phyloP scores from a whole-genome alignment of 2,888 invertebrate genomes.

The Mactromeris polynyma region DNA sequence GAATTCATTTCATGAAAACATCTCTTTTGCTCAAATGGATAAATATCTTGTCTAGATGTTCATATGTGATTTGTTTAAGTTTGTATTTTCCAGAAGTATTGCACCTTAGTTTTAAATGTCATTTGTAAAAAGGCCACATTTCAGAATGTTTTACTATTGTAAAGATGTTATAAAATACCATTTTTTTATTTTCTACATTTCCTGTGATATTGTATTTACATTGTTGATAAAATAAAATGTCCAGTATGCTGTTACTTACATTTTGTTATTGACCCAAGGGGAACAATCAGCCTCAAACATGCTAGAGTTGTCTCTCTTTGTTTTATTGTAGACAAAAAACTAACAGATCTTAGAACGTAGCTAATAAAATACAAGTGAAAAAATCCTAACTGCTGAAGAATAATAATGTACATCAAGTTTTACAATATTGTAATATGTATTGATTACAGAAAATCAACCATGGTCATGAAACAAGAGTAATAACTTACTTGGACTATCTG shows the following conservation, averaged over 20 bases:
- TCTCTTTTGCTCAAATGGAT: no score
- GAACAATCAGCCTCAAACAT: neutral
- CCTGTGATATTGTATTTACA: neutral
- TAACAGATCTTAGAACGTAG: no score
- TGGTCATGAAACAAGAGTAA: no score
- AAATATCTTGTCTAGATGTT: neutral
- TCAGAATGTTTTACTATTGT: neutral
- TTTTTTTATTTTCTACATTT: neutral
- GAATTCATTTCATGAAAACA: no score
- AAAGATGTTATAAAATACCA: neutral
- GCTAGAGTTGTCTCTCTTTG: no score
- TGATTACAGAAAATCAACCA: no score
- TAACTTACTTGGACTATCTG: no score
- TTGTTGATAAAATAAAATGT: conserved; percentile 2
- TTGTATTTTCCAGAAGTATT: neutral
- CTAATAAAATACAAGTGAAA: no score
- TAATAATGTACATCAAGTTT: no score
- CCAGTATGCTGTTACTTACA: neutral
- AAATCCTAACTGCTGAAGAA: no score
- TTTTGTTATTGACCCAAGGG: neutral
- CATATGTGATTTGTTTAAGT: neutral
- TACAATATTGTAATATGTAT: no score
- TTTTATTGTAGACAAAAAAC: no score
- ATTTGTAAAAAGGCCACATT: neutral
- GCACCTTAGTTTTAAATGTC: neutral